These are phyloP conservation scores for Tachysurus fulvidraco DNA, from an alignment of 2,113 vertebrate genomes.

Conservation along the genomic window DNA sequence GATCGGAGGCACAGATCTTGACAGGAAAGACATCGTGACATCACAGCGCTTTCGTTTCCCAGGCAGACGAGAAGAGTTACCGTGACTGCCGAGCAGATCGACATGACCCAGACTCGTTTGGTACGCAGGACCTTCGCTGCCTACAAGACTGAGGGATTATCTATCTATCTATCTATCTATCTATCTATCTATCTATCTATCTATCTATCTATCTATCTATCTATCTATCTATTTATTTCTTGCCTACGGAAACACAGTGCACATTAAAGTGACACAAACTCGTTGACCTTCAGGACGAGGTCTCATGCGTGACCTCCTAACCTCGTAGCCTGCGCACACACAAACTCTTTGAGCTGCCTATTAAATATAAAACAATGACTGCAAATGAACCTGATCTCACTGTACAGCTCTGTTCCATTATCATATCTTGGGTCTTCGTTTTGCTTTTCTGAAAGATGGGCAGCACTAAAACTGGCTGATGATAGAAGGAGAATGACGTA, in stretches of 20 bases:
- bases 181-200: not conserved
- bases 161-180: not conserved
- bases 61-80: constrained; percentile 44
- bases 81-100: constrained; percentile 54
- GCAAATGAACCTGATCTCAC: constrained; percentile 38
- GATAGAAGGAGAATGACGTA: constrained; percentile 42
- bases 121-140: constrained; percentile 62
- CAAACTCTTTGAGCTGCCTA: constrained; percentile 23
- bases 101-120: constrained; percentile 51
- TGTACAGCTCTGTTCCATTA: constrained; percentile 27
- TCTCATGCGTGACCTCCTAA: constrained; percentile 12
- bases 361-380: constrained; percentile 56
- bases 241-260: constrained; percentile 37
- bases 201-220: not conserved
- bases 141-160: constrained; percentile 43
- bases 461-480: not conserved
- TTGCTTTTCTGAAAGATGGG: constrained; percentile 11
- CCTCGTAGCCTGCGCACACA: constrained; percentile 12
- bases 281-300: constrained; percentile 49
- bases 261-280: constrained; percentile 53
- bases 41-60: constrained; percentile 61
- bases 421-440: not conserved
- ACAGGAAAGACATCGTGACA: constrained; percentile 57
- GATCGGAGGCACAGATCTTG: constrained; percentile 38
- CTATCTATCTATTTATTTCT: constrained; percentile 1